phyloP scores from a whole-genome alignment of 2,888 invertebrate genomes.

The Eristalis arbustorum region DNA sequence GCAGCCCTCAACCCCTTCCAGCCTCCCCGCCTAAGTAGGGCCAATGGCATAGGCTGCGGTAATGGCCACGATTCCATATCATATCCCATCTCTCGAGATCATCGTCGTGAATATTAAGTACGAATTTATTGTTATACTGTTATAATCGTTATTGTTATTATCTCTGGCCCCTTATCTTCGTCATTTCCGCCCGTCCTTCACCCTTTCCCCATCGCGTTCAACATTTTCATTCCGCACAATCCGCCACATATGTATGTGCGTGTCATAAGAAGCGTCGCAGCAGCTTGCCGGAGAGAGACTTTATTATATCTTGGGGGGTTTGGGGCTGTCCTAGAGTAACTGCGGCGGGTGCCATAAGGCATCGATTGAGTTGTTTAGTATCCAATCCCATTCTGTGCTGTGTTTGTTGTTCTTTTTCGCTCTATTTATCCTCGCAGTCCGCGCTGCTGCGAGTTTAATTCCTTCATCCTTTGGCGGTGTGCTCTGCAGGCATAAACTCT shows the following conservation, averaged over 20 bases:
- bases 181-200: neutral
- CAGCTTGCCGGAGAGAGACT: slow-evolving; percentile 42
- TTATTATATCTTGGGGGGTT: slow-evolving; percentile 15
- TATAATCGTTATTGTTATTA: slow-evolving; percentile 70
- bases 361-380: slow-evolving; percentile 61
- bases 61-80: slow-evolving; percentile 50
- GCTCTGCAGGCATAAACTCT: slow-evolving; percentile 34
- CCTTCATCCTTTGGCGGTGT: slow-evolving; percentile 25
- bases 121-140: slow-evolving; percentile 68
- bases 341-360: slow-evolving; percentile 41
- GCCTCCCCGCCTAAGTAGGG: slow-evolving; percentile 12
- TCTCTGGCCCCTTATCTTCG: slow-evolving; percentile 32
- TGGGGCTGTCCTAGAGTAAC: neutral
- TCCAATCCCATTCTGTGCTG: slow-evolving; percentile 25
- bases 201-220: neutral
- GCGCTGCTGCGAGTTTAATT: slow-evolving; percentile 39
- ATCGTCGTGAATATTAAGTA: slow-evolving; percentile 69
- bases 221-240: too few relatives aligned
- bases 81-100: slow-evolving; percentile 61
- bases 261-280: slow-evolving; percentile 2
- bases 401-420: slow-evolving; percentile 33
- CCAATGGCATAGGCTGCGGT: slow-evolving; percentile 37
- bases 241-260: neutral
- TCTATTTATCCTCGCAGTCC: slow-evolving; percentile 52
- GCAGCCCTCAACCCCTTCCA: neutral